phyloP scores from a whole-genome alignment of 2,113 vertebrate species.

The Plestiodon gilberti region DNA sequence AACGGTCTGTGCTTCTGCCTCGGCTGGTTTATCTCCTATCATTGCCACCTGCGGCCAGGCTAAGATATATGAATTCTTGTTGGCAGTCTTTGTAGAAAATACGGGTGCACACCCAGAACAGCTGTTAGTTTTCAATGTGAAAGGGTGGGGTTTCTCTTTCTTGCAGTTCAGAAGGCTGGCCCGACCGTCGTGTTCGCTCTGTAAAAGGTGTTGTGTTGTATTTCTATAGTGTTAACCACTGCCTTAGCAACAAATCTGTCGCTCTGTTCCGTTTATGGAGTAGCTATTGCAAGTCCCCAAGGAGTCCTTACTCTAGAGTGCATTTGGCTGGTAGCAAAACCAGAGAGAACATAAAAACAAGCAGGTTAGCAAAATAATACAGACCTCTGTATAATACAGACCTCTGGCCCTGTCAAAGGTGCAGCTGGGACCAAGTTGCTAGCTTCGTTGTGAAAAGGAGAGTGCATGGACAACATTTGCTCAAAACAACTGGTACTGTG shows the following conservation, averaged over 20 bases:
- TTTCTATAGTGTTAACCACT: conserved; percentile 44
- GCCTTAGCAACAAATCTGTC: conserved; percentile 57
- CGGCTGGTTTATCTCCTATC: conserved; percentile 29
- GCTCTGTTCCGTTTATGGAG: conserved; percentile 36
- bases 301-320: conserved; percentile 68
- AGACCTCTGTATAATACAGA: too few relatives aligned
- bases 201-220: background rate
- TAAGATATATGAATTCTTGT: background rate
- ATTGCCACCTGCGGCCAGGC: background rate
- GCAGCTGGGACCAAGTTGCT: background rate
- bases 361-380: conserved; percentile 17
- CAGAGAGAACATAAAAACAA: conserved; percentile 48
- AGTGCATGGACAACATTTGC: background rate
- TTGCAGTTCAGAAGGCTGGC: background rate
- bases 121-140: fast-evolving
- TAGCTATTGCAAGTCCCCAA: conserved; percentile 34
- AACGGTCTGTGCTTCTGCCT: background rate
- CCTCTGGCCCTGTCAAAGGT: background rate
- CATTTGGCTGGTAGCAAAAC: conserved; percentile 55
- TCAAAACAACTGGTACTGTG: too few relatives aligned
- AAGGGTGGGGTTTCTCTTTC: fast-evolving
- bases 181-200: background rate
- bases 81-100: background rate
- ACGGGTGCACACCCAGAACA: background rate
- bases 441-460: too few relatives aligned